phyloP scores from a whole-genome alignment of 2,113 vertebrate species.

The Dendropsophus ebraccatus region DNA sequence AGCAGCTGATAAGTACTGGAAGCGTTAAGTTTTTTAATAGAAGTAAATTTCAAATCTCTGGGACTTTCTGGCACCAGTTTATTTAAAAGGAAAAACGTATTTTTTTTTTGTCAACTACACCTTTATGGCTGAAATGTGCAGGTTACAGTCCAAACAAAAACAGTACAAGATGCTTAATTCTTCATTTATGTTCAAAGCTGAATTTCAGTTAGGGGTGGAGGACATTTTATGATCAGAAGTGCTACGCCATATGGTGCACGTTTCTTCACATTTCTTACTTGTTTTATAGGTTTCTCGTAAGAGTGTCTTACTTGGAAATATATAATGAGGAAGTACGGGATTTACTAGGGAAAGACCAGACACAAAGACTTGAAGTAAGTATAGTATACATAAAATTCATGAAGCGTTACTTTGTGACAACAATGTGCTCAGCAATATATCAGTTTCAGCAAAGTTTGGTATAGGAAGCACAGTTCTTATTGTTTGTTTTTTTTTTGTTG shows the following conservation, averaged over 20 bases:
- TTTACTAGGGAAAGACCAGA: conserved; percentile 94
- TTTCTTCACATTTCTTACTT: neutral
- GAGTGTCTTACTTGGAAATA: conserved; percentile 97
- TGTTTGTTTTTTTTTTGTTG: no score
- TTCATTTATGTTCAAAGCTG: neutral
- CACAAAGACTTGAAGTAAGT: conserved; percentile 90
- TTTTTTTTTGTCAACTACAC: no score
- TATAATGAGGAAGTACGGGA: conserved; percentile 98
- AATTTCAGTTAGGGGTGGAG: no score
- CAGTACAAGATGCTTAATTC: no score
- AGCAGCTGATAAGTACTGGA: no score
- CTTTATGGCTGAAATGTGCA: no score
- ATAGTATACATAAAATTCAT: neutral
- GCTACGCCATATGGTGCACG: neutral
- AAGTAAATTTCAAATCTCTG: no score
- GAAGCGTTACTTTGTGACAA: neutral
- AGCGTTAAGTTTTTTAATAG: no score
- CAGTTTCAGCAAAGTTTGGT: neutral
- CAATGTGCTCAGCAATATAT: neutral
- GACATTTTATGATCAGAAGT: no score
- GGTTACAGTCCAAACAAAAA: no score
- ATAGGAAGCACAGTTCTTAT: neutral
- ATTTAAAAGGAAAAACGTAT: no score
- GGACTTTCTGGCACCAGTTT: no score
- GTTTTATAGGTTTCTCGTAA: conserved; percentile 88